Evolutionary conservation across 2,888 invertebrate genomes (phyloP).

Genomic region (Ferrisia virgata): DNA sequence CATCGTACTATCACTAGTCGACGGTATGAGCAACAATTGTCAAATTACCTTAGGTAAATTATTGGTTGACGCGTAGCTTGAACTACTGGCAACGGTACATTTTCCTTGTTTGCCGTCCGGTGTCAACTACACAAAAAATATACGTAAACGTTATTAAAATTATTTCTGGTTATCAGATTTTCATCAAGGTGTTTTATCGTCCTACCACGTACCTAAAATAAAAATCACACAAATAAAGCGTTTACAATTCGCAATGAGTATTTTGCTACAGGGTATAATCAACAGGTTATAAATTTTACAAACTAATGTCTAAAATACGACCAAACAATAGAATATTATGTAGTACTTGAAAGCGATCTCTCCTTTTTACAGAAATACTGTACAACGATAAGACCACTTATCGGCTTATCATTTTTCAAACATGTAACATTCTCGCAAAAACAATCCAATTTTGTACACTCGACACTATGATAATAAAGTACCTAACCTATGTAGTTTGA

Average conservation of each 20-base stretch:
- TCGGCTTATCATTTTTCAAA: not conserved
- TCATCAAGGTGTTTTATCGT: too few relatives aligned
- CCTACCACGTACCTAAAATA: too few relatives aligned
- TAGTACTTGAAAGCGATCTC: not conserved
- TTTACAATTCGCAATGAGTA: not conserved
- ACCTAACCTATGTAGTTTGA: not conserved
- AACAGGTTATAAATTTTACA: not conserved
- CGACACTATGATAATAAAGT: not conserved
- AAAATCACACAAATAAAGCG: not conserved
- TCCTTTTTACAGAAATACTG: not conserved
- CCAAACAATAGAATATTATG: not conserved
- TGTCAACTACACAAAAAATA: conserved; percentile 58
- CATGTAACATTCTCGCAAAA: not conserved
- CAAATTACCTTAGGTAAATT: conserved; percentile 35
- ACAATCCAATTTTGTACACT: not conserved
- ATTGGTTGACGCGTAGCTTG: not conserved
- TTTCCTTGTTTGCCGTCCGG: conserved; percentile 63
- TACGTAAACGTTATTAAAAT: conserved; percentile 1
- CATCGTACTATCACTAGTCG: too few relatives aligned
- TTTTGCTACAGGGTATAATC: not conserved
- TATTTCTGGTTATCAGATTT: too few relatives aligned
- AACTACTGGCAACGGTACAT: conserved; percentile 24
- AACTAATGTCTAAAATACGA: not conserved
- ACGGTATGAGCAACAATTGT: too few relatives aligned
- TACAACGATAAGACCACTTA: not conserved